Evolutionary conservation across 2,113 vertebrate species (phyloP), one percentile per base, ranked within the genome.

Genomic region (Laterallus jamaicensis): DNA sequence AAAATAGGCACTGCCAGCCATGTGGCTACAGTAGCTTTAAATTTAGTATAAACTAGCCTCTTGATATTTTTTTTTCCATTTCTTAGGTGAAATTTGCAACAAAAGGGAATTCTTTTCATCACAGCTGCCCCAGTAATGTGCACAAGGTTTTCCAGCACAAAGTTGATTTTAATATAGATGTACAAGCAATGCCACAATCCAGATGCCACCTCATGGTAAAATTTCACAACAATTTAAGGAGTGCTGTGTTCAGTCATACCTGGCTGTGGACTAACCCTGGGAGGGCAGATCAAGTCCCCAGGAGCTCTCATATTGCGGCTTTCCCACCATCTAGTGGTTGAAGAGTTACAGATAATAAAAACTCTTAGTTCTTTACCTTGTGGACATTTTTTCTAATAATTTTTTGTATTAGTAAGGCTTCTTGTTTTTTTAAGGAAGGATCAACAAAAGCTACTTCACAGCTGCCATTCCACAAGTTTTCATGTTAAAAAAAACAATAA

Each of bases 291-390:
- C 62, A 79, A 18, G 88, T 69, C 80, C 93, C 64, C 0, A 3
- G 74, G 47, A 15, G 60, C 83, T 90, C 68, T 71, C 85, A 80
- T 20, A 60, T 88, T 95, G 88, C 79, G 3, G 40, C 95, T 93
- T 93, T 93, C 95, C 44, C 90, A 95, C 92, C 95, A 96, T 85
- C 93, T 97, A 96, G 93, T 93, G 93, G 90, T 44, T 95, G 59
- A 93, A 96, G 76, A 81, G 60, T 68, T 89, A 86, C n/a, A 76
- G 54, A 69, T 81, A 70, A 75, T 56, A 88, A 86, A 77, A 95
- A 9, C 31, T 60, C 58, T 19, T 47, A 75, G 15, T 47, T 32
- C 47, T 67, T 16, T 56, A 67, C 31, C 17, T 87, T 17, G 17
- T 7, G 6, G 35, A 76, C 10, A 12, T 6, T 12, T 52, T n/a